These are phyloP conservation scores for Aphodius sticticus DNA, from an alignment of 2,888 invertebrate genomes.

Conservation along the genomic window DNA sequence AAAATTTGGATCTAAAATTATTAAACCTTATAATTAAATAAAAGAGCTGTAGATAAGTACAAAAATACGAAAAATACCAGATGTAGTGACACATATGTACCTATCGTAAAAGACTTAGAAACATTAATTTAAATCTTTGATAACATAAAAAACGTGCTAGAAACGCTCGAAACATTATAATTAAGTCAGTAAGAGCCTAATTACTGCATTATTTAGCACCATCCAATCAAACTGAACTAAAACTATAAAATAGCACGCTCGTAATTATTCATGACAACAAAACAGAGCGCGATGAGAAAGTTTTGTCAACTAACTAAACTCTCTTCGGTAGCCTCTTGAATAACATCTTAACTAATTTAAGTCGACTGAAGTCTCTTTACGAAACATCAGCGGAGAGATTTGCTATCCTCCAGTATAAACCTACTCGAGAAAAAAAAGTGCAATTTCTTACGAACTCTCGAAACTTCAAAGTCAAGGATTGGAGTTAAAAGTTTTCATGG, in stretches of 20 bases:
- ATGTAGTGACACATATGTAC: too few relatives aligned
- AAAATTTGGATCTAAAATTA: too few relatives aligned
- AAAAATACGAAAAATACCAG: too few relatives aligned
- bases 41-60: too few relatives aligned
- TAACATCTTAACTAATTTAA: slow-evolving; percentile 19
- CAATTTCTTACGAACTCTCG: slow-evolving; percentile 6
- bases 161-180: too few relatives aligned
- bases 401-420: neutral
- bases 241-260: neutral
- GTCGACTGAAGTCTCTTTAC: neutral
- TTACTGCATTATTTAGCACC: too few relatives aligned
- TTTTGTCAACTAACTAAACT: neutral
- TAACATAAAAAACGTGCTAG: too few relatives aligned
- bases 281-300: neutral
- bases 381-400: neutral
- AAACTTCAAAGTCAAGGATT: slow-evolving; percentile 21
- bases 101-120: too few relatives aligned
- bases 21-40: too few relatives aligned
- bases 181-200: too few relatives aligned
- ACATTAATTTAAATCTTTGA: too few relatives aligned
- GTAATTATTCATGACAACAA: neutral
- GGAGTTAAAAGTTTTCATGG: slow-evolving; percentile 15
- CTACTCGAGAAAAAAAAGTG: slow-evolving; percentile 14
- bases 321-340: slow-evolving; percentile 8
- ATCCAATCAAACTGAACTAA: neutral